Conservation (phyloP, 92 coral and sea anemone species). For the Paramuricea clavata region DNA sequence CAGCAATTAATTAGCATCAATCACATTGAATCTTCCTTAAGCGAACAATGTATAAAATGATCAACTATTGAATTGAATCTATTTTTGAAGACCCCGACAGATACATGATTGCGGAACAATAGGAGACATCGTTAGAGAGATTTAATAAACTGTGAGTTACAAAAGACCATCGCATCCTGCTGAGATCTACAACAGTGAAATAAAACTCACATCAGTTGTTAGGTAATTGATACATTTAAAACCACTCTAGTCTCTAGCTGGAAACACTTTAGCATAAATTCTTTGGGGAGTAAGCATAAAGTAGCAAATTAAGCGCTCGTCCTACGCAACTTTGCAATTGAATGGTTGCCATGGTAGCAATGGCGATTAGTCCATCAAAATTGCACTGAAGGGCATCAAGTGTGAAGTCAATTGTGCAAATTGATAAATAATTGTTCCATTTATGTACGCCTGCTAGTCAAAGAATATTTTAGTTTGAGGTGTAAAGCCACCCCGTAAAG, state of each 20-base stretch:
- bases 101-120: not conserved
- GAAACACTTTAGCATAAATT: not conserved
- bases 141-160: not conserved
- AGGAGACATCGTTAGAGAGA: not conserved
- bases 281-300: not conserved
- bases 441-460: conserved; percentile 2
- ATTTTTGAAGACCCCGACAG: conserved; percentile 5
- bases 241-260: not conserved
- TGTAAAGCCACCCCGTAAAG: not conserved
- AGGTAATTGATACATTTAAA: conserved; percentile 5
- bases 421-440: conserved; percentile 11
- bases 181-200: not conserved
- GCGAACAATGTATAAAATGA: not conserved
- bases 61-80: not conserved
- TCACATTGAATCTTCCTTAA: not conserved
- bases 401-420: conserved; percentile 27
- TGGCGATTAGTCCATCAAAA: conserved; percentile 9
- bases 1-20: not conserved
- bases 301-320: not conserved
- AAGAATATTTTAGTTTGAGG: not conserved
- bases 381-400: not conserved
- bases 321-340: conserved; percentile 18
- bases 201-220: not conserved
- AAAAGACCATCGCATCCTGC: not conserved
- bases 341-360: conserved; percentile 20